phyloP scores from a whole-genome alignment of 1,140 invertebrate species.

The Lordiphosa collinella region DNA sequence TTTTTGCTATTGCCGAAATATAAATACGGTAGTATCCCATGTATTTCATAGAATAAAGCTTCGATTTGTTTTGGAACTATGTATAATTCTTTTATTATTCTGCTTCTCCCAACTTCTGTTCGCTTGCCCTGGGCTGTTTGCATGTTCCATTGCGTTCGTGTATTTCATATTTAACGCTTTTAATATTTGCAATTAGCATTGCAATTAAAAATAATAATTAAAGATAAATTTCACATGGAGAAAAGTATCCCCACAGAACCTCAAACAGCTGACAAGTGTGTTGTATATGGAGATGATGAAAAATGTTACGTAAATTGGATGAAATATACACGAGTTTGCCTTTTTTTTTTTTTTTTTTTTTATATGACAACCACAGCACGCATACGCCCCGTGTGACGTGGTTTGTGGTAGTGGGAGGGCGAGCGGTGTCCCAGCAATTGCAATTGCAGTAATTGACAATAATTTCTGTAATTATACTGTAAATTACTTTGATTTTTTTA shows the following conservation, averaged over 20 bases:
- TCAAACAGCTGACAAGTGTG: constrained; percentile 62
- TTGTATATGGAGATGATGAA: constrained; percentile 11
- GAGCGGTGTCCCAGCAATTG: constrained; percentile 24
- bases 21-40: too few relatives aligned
- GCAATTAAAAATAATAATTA: constrained; percentile 67
- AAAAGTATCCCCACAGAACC: not conserved
- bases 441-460: constrained; percentile 75
- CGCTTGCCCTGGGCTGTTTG: constrained; percentile 45
- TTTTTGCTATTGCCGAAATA: too few relatives aligned
- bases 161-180: constrained; percentile 11
- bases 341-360: constrained; percentile 5
- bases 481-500: constrained; percentile 62
- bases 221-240: constrained; percentile 47
- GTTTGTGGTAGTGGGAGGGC: not conserved
- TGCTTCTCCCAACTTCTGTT: not conserved
- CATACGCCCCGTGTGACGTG: constrained; percentile 22
- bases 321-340: constrained; percentile 11
- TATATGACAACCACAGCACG: constrained; percentile 32
- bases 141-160: constrained; percentile 50
- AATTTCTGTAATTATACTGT: constrained; percentile 62
- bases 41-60: too few relatives aligned
- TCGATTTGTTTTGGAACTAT: not conserved
- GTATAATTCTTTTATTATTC: not conserved
- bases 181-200: constrained; percentile 49
- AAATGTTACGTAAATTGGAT: constrained; percentile 55